phyloP scores from a whole-genome alignment of 2,888 invertebrate species.

The Euplagia quadripunctaria region DNA sequence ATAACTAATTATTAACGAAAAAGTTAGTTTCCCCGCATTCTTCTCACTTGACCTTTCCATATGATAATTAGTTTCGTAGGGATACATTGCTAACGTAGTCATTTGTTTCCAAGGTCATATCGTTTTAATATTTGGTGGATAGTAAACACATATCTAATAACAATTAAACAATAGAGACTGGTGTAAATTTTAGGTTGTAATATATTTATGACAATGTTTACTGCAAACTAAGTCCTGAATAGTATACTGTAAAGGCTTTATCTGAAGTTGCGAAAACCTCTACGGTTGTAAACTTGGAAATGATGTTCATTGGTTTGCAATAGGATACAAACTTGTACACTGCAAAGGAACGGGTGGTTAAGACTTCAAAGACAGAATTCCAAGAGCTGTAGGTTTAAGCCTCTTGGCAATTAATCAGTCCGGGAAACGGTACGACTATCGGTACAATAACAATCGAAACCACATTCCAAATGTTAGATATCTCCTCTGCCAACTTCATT shows the following conservation, averaged over 20 bases:
- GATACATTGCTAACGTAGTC: not conserved
- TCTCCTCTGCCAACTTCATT: not conserved
- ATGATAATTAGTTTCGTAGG: too few relatives aligned
- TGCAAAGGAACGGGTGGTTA: not conserved
- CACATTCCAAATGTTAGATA: not conserved
- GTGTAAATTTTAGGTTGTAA: not conserved
- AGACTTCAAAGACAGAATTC: not conserved
- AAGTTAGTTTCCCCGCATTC: not conserved
- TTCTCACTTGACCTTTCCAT: too few relatives aligned
- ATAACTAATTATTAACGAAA: not conserved
- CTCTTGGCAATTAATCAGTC: not conserved
- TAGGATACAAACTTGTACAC: not conserved
- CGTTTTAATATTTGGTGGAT: not conserved
- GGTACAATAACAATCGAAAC: not conserved
- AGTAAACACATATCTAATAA: not conserved
- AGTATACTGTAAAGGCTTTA: not conserved
- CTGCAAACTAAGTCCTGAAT: not conserved
- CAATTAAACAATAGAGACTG: too few relatives aligned
- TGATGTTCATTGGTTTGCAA: not conserved
- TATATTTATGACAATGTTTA: not conserved
- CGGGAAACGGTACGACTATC: not conserved
- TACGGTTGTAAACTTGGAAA: not conserved
- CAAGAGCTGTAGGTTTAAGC: not conserved
- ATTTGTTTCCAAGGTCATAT: too few relatives aligned
- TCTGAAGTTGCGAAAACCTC: not conserved